These are phyloP conservation scores for Ladona fulva DNA, from an alignment of 1,140 invertebrate species.

Conservation along the genomic window DNA sequence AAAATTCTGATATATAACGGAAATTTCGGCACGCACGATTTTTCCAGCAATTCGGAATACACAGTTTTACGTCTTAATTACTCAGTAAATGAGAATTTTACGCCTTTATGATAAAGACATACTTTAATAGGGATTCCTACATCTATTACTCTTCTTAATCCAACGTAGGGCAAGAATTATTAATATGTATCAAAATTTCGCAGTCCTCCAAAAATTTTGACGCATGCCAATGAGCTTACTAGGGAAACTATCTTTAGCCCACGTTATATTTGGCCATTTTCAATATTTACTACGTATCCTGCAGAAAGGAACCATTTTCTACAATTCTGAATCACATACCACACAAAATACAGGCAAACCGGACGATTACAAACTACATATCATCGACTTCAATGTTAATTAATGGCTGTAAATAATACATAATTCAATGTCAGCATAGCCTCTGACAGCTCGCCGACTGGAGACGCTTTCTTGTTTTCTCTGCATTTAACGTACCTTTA, in stretches of 20 bases:
- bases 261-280: slow-evolving; percentile 2
- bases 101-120: too few species aligned
- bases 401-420: not conserved
- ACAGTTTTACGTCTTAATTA: too few species aligned
- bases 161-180: too few species aligned
- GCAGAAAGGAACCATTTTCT: not conserved
- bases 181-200: too few species aligned
- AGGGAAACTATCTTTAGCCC: not conserved
- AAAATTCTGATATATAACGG: too few species aligned
- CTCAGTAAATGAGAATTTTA: too few species aligned
- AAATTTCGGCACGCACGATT: too few species aligned
- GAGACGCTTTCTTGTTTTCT: slow-evolving; percentile 4
- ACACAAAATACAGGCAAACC: not conserved
- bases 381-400: not conserved
- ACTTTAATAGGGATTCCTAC: too few species aligned
- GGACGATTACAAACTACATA: not conserved
- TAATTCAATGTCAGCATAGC: not conserved
- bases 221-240: not conserved
- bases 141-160: too few species aligned
- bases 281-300: not conserved
- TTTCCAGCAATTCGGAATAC: too few species aligned
- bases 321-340: not conserved
- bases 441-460: not conserved
- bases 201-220: not conserved
- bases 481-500: slow-evolving; percentile 42